Conservation (phyloP, 1,140 invertebrate species). For the Zophobas morio region DNA sequence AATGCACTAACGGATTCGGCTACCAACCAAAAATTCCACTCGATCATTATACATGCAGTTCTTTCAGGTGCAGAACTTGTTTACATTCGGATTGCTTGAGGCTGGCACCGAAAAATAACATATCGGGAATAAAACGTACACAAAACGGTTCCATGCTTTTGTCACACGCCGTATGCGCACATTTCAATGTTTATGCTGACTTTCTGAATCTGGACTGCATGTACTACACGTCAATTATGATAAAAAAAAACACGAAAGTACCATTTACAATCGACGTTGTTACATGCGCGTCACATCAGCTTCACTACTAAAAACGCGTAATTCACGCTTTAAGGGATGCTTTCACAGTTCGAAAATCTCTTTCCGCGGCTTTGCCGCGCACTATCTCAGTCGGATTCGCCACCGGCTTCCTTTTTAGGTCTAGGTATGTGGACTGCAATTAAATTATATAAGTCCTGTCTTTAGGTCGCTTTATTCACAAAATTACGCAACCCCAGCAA, state of each 20-base stretch:
- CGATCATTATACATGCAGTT: background rate
- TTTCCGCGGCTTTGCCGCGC: background rate
- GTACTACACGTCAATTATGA: too few relatives aligned
- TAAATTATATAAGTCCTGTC: conserved; percentile 21
- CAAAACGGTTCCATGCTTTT: too few relatives aligned
- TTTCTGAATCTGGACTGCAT: too few relatives aligned
- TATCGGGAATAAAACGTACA: too few relatives aligned
- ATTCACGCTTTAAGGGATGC: too few relatives aligned
- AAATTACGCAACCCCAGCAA: conserved; percentile 23
- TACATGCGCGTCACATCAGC: too few relatives aligned
- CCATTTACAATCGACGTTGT: too few relatives aligned
- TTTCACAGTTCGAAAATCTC: too few relatives aligned
- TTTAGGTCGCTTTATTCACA: conserved; percentile 31
- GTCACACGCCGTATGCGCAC: too few relatives aligned
- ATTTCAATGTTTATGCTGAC: too few relatives aligned
- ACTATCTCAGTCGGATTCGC: background rate
- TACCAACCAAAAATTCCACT: background rate
- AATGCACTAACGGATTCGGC: conserved; percentile 5
- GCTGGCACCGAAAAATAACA: background rate
- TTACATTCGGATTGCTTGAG: conserved; percentile 13
- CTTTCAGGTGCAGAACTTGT: background rate
- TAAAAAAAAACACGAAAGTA: too few relatives aligned
- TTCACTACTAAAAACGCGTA: too few relatives aligned
- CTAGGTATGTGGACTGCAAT: conserved; percentile 15
- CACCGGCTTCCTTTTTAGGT: conserved; percentile 16